Percentiles rank a stretch among this genome's conserved stretches.
Evolutionary conservation across 2,888 invertebrate species (phyloP).

Genomic region (Brachyptera putata): DNA sequence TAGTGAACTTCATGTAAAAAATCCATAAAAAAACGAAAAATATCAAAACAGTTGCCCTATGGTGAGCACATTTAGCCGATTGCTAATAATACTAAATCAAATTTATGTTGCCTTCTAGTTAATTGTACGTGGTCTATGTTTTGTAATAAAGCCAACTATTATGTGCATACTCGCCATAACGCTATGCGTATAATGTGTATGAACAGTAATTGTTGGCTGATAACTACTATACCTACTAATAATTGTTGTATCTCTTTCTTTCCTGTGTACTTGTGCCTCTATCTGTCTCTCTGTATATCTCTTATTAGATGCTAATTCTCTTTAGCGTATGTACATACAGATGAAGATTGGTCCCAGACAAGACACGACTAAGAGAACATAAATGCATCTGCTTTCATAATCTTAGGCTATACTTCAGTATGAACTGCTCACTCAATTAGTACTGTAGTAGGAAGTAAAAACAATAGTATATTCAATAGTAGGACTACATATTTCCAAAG

Average conservation of each 20-base stretch:
- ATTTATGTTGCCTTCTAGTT: constrained; percentile 26
- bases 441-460: no score
- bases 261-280: constrained; percentile 13
- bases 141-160: constrained; percentile 8
- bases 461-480: no score
- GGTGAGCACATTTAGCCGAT: constrained; percentile 23
- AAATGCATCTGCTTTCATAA: neutral
- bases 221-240: neutral
- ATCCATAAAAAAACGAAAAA: constrained; percentile 33
- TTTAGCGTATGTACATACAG: neutral
- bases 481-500: no score
- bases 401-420: no score
- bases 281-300: constrained; percentile 2
- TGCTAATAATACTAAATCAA: constrained; percentile 18
- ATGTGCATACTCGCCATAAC: no score
- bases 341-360: constrained; percentile 20
- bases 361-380: neutral
- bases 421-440: no score
- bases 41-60: constrained; percentile 24
- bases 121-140: constrained; percentile 14
- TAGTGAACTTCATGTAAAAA: constrained; percentile 49
- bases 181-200: no score
- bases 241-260: constrained; percentile 3
- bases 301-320: constrained; percentile 11
- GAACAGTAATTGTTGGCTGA: constrained; percentile 1